Evolutionary conservation across 2,888 invertebrate species (phyloP).

Genomic region (Hydrotaea cyrtoneurina): DNA sequence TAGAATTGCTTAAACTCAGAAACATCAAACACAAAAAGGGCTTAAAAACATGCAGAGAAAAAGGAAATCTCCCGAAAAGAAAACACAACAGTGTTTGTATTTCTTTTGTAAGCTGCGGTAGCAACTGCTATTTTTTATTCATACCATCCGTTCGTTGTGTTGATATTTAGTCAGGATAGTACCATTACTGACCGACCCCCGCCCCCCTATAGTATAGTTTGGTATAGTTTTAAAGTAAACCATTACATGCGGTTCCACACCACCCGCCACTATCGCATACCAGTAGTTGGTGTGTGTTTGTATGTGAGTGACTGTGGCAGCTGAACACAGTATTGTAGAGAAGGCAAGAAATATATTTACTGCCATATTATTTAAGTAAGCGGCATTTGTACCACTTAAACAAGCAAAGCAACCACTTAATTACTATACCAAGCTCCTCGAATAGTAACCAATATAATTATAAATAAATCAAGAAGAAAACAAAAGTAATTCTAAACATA

Average conservation of each 20-base stretch:
- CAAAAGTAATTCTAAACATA: conserved; percentile 23
- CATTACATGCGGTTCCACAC: background rate
- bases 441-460: conserved; percentile 38
- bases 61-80: background rate
- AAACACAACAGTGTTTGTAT: conserved; percentile 2
- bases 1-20: background rate
- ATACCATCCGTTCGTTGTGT: conserved; percentile 31
- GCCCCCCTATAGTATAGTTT: conserved; percentile 16
- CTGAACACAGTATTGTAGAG: background rate
- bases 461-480: conserved; percentile 28
- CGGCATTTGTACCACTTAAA: conserved; percentile 18
- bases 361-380: background rate
- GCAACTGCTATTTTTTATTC: conserved; percentile 31
- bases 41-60: background rate
- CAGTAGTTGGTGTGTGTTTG: background rate
- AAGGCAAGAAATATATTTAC: conserved; percentile 3
- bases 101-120: conserved; percentile 2
- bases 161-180: conserved; percentile 12
- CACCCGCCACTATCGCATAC: background rate
- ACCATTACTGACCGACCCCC: conserved; percentile 1
- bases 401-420: background rate
- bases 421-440: conserved; percentile 30
- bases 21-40: background rate
- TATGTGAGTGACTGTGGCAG: background rate
- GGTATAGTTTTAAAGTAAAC: conserved; percentile 24